Evolutionary conservation across 1,140 invertebrate genomes (phyloP).

Genomic region (Lasioglossum baleicum): DNA sequence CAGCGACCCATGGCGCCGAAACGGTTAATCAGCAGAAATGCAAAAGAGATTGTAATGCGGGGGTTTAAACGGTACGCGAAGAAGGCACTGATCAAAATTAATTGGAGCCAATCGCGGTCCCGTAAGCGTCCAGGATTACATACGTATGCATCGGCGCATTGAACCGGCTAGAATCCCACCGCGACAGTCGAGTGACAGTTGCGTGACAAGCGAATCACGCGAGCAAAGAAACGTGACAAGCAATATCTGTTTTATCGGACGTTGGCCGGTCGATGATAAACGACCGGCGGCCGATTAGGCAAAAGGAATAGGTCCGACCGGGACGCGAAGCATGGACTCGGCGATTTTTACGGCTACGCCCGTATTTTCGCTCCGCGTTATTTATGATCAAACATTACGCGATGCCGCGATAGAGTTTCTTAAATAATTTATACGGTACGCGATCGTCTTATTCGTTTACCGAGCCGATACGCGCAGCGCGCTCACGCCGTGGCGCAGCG

Average conservation of each 20-base stretch:
- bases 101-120: conserved; percentile 9
- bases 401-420: conserved; percentile 61
- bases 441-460: conserved; percentile 51
- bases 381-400: conserved; percentile 61
- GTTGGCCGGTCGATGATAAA: conserved; percentile 46
- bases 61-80: background rate
- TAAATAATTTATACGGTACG: conserved; percentile 64
- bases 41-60: background rate
- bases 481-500: background rate
- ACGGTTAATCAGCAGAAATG: no score
- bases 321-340: conserved; percentile 4
- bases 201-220: conserved; percentile 34
- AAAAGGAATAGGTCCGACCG: conserved; percentile 47
- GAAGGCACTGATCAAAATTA: conserved; percentile 25
- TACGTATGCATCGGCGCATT: background rate
- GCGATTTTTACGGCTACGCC: conserved; percentile 51
- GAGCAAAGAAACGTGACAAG: conserved; percentile 37
- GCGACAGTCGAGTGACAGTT: background rate
- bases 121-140: no score
- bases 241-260: conserved; percentile 43
- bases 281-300: conserved; percentile 49
- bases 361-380: conserved; percentile 58
- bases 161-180: background rate
- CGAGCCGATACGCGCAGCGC: background rate
- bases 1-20: no score